Evolutionary conservation across 2,113 vertebrate species (phyloP), one percentile per base, ranked within the genome.

Genomic region (Octodon degus): DNA sequence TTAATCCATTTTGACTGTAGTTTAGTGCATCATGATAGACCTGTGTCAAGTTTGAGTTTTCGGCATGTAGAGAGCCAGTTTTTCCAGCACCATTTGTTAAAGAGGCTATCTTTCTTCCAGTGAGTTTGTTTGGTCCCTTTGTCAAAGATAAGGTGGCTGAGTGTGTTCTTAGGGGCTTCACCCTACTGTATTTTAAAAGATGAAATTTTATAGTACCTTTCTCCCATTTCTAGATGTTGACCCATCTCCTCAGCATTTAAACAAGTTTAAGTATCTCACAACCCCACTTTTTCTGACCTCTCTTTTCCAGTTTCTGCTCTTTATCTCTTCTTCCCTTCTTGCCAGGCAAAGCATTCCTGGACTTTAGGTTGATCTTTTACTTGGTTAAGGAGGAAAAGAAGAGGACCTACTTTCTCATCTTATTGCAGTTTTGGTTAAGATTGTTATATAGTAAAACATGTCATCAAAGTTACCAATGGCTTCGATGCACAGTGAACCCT

Each of bases 291-390:
- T 95, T 93, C 17, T 34, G 47, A 8, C 34, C 3, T 10, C 12
- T 67, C 9, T 30, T 91, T 96, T 91, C 22, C 19, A 81, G 16
- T n/a, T 74, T 50, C 63, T 92, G 14, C 55, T n/a, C 40, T 96
- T 88, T 94, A 72, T 80, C 63, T 85, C 62, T 76, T n/a, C 12
- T 90, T 86, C 55, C 37, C 43, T 87, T 93, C 40, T 84, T 84
- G 68, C 2, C 37, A 84, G 27, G 89, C 68, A n/a, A 65, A 10
- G 13, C 30, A 30, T 77, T 27, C 82, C 58, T 96, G 6, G 76
- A 82, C 47, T 60, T 93, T 20, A 43, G 68, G 10, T 91, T 79
- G 93, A 22, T 63, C 43, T 90, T 43, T 93, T 25, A 63, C 9
- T 79, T 16, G 50, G 2, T 91, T 87, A 86, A 17, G 19, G 84